These are phyloP conservation scores for Lymantria dispar DNA, from an alignment of 2,888 invertebrate species.

Conservation along the genomic window DNA sequence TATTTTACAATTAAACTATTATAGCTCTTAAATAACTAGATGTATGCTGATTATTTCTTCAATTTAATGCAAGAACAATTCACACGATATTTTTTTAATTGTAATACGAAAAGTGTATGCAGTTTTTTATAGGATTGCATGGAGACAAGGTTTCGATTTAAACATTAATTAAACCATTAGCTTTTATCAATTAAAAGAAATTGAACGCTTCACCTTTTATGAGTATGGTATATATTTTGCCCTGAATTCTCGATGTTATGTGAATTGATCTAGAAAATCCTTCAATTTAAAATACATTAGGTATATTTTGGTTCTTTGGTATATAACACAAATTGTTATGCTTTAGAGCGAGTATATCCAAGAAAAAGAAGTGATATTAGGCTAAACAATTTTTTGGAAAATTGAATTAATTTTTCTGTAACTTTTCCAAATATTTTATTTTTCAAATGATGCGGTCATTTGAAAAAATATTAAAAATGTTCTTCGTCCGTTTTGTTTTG, in stretches of 20 bases:
- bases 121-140: too few species aligned
- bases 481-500: slow-evolving; percentile 3
- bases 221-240: too few species aligned
- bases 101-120: too few species aligned
- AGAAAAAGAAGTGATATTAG: too few species aligned
- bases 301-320: slow-evolving; percentile 15
- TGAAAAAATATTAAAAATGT: not conserved
- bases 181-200: too few species aligned
- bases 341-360: not conserved
- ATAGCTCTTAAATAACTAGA: slow-evolving; percentile 32
- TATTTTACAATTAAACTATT: slow-evolving; percentile 58
- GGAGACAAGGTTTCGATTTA: too few species aligned
- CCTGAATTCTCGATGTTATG: not conserved
- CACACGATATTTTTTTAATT: slow-evolving; percentile 12
- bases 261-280: slow-evolving; percentile 27
- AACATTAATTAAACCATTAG: too few species aligned
- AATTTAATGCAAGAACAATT: slow-evolving; percentile 17
- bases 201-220: too few species aligned
- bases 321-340: not conserved
- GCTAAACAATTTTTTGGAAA: not conserved
- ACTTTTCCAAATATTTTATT: not conserved
- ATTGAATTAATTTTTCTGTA: not conserved
- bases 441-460: not conserved
- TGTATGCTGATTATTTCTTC: slow-evolving; percentile 18
- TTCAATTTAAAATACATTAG: slow-evolving; percentile 44